phyloP scores from a whole-genome alignment of 2,888 invertebrate genomes.

The Geotrupes spiniger region DNA sequence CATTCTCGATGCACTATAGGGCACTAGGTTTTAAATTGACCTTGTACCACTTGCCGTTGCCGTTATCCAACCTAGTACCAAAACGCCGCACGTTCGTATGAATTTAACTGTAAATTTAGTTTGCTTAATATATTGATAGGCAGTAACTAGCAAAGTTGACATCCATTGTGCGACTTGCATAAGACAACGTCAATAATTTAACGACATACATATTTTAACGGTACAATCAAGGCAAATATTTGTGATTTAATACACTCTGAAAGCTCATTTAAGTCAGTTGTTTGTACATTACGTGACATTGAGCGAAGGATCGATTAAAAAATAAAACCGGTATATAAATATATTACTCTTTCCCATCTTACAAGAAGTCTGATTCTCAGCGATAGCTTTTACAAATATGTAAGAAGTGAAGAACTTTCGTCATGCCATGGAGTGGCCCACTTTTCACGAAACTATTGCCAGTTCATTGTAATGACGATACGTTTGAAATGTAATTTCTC shows the following conservation, averaged over 20 bases:
- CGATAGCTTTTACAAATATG: constrained; percentile 12
- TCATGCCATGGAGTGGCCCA: constrained; percentile 5
- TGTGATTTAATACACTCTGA: too few species aligned
- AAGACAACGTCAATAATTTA: too few species aligned
- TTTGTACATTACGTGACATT: too few species aligned
- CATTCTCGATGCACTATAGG: constrained; percentile 9
- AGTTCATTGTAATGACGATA: constrained; percentile 4
- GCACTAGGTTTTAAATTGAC: constrained; percentile 16
- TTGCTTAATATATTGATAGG: too few species aligned
- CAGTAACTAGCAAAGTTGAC: too few species aligned
- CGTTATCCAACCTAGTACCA: constrained; percentile 1
- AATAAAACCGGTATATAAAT: too few species aligned
- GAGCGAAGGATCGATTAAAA: too few species aligned
- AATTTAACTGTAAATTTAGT: too few species aligned
- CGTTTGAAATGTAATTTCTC: constrained; percentile 3
- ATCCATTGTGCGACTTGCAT: too few species aligned
- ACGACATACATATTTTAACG: too few species aligned
- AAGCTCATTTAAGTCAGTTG: too few species aligned
- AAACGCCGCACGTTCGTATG: not conserved
- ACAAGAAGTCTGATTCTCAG: not conserved
- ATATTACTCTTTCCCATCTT: not conserved
- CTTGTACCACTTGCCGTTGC: constrained; percentile 13
- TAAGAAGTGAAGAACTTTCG: constrained; percentile 10
- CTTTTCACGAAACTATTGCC: constrained; percentile 8
- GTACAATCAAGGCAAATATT: too few species aligned